A percentile compares a stretch with the other conserved stretches of the same genome.
Conservation (phyloP, 2,113 vertebrate species). For the Notiomystis cincta region DNA sequence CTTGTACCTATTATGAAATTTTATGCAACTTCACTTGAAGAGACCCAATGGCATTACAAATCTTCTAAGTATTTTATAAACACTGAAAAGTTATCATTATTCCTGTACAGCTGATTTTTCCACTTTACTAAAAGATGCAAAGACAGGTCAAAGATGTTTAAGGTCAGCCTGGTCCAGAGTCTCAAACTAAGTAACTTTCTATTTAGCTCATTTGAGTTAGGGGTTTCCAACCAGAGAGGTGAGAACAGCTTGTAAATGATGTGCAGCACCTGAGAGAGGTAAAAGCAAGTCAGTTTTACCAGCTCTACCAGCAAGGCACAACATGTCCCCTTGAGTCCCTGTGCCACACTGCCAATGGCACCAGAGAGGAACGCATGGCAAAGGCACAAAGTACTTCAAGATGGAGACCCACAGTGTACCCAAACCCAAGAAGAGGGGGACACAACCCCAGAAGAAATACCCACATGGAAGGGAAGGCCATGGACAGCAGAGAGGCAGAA, state of each 20-base stretch:
- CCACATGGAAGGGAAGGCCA: background rate
- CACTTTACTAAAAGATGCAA: background rate
- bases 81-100: background rate
- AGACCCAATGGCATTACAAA: background rate
- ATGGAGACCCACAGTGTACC: background rate
- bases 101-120: background rate
- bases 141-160: background rate
- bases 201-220: background rate
- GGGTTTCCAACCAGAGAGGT: background rate
- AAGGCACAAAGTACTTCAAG: background rate
- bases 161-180: background rate
- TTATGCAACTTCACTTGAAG: background rate
- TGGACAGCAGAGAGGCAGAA: background rate
- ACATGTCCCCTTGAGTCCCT: background rate
- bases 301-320: background rate
- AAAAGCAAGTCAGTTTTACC: background rate
- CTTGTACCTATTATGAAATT: background rate
- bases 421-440: background rate
- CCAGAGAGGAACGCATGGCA: fast-evolving
- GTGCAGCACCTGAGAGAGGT: background rate
- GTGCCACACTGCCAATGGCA: background rate
- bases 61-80: background rate
- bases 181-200: background rate
- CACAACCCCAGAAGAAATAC: background rate
- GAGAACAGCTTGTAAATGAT: background rate